These are phyloP conservation scores for Dusona sp. DNA, from an alignment of 2,888 invertebrate species.

Conservation along the genomic window DNA sequence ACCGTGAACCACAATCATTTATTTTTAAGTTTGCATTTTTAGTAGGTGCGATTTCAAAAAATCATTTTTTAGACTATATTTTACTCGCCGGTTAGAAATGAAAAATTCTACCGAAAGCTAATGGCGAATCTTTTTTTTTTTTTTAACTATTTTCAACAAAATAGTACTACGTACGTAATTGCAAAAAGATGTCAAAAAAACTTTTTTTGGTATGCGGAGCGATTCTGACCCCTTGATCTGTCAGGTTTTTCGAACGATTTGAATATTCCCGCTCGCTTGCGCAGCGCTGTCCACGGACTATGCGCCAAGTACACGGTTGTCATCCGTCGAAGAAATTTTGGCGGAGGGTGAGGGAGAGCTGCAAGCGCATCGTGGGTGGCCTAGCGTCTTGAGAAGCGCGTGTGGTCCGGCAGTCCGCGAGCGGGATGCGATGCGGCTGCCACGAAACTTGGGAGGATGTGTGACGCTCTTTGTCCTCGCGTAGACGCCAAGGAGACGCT, in stretches of 20 bases:
- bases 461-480: slow-evolving; percentile 75
- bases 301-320: slow-evolving; percentile 58
- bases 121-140: too few relatives aligned
- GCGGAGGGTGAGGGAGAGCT: slow-evolving; percentile 44
- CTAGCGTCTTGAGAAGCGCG: slow-evolving; percentile 74
- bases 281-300: slow-evolving; percentile 65
- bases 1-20: too few relatives aligned
- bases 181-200: too few relatives aligned
- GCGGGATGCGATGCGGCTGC: slow-evolving; percentile 74
- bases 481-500: slow-evolving; percentile 71
- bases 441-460: slow-evolving; percentile 75
- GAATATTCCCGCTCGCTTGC: slow-evolving; percentile 4
- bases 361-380: slow-evolving; percentile 79
- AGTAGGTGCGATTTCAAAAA: background rate
- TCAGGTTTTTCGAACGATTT: background rate
- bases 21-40: too few relatives aligned
- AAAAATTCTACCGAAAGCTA: too few relatives aligned
- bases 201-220: background rate
- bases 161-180: too few relatives aligned
- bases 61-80: background rate
- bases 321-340: slow-evolving; percentile 59
- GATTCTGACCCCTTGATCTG: background rate
- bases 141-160: too few relatives aligned
- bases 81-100: too few relatives aligned
- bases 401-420: slow-evolving; percentile 79